Evolutionary conservation across 2,113 vertebrate species (phyloP), one percentile per base, ranked within the genome.

Genomic region (Gasterosteus nipponicus): DNA sequence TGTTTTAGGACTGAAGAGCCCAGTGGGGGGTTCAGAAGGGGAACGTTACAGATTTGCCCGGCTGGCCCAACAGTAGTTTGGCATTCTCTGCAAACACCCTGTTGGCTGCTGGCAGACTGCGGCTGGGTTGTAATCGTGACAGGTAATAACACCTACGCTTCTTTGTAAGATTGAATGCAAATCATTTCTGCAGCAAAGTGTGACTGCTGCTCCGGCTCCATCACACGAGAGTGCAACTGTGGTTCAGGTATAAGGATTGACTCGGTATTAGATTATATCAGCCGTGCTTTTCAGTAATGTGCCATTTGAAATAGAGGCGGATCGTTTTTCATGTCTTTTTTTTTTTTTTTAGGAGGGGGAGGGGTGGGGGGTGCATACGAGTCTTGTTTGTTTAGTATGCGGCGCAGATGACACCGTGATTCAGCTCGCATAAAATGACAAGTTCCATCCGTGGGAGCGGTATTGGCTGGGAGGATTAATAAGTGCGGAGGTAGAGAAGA

Each of bases 81-180:
- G 4, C 16, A 0, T 4, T 66, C 29, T 78, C 49, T 74, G 29
- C 39, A 60, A 84, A 71, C 60, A 53, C 41, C 19, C 77, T 59
- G 56, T 56, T 72, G 41, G 9, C 79, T 86, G 67, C 51, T 87
- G 73, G 84, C 83, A 89, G 71, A 89, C 87, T 88, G 78, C 75
- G 73, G 82, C 81, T 73, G 75, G 64, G 72, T 73, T 84, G 70
- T 67, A 26, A 81, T 86, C 83, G 77, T 87, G 87, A 77, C 78
- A 84, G 82, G 82, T 83, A 87, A 89, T 82, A 85, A 86, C 82
- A 69, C 76, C 51, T 73, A 68, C 33, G 60, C 78, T 66, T 35
- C 57, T 81, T 84, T 53, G 81, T 64, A 73, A 90, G 84, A 92
- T 84, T 84, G 78, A 87, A 92, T 91, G 86, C 76, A 91, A 87